phyloP scores from a whole-genome alignment of 2,888 invertebrate species.

The Hofmannophila pseudospretella region DNA sequence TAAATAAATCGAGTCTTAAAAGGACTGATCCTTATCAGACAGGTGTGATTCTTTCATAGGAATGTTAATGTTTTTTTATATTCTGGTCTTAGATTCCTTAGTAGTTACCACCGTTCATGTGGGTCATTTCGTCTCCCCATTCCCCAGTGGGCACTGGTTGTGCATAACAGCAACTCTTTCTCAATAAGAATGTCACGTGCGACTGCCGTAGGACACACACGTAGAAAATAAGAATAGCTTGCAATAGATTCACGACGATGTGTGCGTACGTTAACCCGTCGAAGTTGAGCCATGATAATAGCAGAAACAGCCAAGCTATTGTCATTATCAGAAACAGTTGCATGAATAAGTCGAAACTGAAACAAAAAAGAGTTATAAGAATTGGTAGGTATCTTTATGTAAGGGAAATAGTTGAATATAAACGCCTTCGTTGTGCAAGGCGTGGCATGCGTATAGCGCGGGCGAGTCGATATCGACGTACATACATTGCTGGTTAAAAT shows the following conservation, averaged over 20 bases:
- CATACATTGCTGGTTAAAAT: too few relatives aligned
- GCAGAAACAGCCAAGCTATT: conserved; percentile 85
- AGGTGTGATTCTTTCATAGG: too few relatives aligned
- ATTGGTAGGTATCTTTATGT: too few relatives aligned
- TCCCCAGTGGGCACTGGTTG: conserved; percentile 86
- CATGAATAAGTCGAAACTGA: conserved; percentile 88
- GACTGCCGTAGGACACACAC: conserved; percentile 87
- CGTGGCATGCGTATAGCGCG: too few relatives aligned
- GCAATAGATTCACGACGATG: conserved; percentile 85
- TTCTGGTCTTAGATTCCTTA: too few relatives aligned
- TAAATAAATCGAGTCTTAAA: too few relatives aligned
- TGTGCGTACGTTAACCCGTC: conserved; percentile 86
- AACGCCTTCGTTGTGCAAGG: too few relatives aligned
- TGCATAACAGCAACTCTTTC: conserved; percentile 88
- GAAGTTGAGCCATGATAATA: conserved; percentile 85
- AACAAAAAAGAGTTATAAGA: conserved; percentile 41
- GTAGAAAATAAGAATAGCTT: conserved; percentile 86
- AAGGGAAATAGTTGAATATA: too few relatives aligned
- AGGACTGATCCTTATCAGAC: too few relatives aligned
- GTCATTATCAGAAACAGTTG: conserved; percentile 86
- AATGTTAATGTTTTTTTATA: too few relatives aligned
- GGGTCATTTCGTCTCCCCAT: conserved; percentile 94
- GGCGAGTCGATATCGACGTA: too few relatives aligned
- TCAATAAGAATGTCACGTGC: conserved; percentile 86
- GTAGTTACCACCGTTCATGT: conserved; percentile 84